Evolutionary conservation across 2,113 vertebrate genomes (phyloP).

Genomic region (Oxygymnocypris stewartii): DNA sequence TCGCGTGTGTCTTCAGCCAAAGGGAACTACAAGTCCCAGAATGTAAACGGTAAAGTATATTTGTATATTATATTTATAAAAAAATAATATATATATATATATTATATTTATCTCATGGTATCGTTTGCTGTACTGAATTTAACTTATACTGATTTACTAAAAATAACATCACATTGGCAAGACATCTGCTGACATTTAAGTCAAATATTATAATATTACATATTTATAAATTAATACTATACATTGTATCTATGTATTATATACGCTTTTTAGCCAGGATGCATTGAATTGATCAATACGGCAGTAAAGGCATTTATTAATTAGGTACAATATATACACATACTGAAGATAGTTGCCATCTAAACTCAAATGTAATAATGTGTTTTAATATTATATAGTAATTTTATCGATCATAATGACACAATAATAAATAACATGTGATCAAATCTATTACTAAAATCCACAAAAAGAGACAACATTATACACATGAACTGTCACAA

Average conservation of each 20-base stretch:
- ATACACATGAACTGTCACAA: not conserved
- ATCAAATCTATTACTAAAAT: not conserved
- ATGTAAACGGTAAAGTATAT: slow-evolving; percentile 37
- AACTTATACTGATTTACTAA: not conserved
- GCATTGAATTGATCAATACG: not conserved
- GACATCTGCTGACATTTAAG: not conserved
- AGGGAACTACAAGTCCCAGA: slow-evolving; percentile 63
- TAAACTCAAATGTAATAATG: not conserved
- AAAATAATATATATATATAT: too few relatives aligned
- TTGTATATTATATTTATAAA: not conserved
- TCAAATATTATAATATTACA: not conserved
- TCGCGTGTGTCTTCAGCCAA: fast-evolving
- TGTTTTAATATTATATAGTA: not conserved
- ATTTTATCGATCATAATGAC: not conserved
- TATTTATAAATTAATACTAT: not conserved
- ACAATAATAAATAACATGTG: not conserved
- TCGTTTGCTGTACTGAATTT: not conserved
- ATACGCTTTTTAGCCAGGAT: not conserved
- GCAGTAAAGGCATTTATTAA: not conserved
- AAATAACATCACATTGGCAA: not conserved
- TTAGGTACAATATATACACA: not conserved
- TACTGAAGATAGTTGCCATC: not conserved
- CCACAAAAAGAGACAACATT: not conserved
- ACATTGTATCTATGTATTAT: not conserved
- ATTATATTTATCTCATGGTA: not conserved